A percentile compares a stretch with the other conserved stretches of the same genome.
Evolutionary conservation across 2,797 vertebrate species (phyloP).

Genomic region (Enteromius anoplus): DNA sequence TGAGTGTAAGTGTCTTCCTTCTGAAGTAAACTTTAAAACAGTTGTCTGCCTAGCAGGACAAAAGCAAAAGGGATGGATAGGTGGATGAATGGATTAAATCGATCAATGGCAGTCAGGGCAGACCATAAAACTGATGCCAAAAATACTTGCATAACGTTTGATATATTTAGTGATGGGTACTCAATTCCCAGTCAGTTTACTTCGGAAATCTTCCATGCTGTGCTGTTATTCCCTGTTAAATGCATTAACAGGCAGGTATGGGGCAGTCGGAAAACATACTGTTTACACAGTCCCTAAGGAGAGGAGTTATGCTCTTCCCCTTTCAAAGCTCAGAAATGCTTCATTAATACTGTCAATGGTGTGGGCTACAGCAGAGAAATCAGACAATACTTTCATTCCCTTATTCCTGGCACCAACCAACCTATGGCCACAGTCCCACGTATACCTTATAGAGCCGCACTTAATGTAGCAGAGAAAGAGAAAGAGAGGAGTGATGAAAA

Average conservation of each 20-base stretch:
- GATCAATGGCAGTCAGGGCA: not conserved
- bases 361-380: slow-evolving; percentile 44
- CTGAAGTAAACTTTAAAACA: not conserved
- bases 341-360: slow-evolving; percentile 50
- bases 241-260: slow-evolving; percentile 45
- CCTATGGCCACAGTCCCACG: slow-evolving; percentile 42
- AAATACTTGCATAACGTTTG: not conserved
- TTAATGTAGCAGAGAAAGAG: slow-evolving; percentile 47
- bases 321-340: slow-evolving; percentile 39
- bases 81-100: not conserved
- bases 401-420: slow-evolving; percentile 48
- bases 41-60: not conserved
- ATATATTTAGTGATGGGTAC: slow-evolving; percentile 1
- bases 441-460: slow-evolving; percentile 48
- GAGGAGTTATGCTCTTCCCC: not conserved
- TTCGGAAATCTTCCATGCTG: not conserved
- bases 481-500: slow-evolving; percentile 20
- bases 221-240: slow-evolving; percentile 45
- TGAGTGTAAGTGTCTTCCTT: not conserved
- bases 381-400: slow-evolving; percentile 49
- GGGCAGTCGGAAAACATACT: slow-evolving; percentile 30
- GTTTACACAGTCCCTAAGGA: slow-evolving; percentile 37
- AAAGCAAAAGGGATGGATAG: not conserved
- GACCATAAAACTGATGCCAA: not conserved
- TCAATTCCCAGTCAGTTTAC: not conserved